phyloP scores from a whole-genome alignment of 1,140 invertebrate genomes.

The Ridgeia piscesae region DNA sequence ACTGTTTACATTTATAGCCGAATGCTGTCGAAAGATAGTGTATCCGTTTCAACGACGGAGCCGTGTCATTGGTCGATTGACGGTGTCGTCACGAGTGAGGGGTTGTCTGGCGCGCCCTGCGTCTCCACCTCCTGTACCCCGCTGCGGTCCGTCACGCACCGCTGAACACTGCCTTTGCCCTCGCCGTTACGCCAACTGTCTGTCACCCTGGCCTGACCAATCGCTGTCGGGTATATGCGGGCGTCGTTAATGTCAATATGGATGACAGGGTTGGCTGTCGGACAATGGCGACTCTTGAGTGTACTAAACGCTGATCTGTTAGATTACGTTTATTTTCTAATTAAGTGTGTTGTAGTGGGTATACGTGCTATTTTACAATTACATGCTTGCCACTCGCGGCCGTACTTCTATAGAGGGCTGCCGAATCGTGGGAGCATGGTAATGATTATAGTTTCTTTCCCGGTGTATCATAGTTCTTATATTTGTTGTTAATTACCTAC shows the following conservation, averaged over 20 bases:
- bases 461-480: too few relatives aligned
- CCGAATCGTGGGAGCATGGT: too few relatives aligned
- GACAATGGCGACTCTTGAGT: neutral
- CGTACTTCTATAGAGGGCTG: too few relatives aligned
- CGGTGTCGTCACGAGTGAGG: neutral
- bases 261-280: neutral
- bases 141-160: neutral
- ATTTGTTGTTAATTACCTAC: too few relatives aligned
- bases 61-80: neutral
- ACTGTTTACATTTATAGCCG: conserved; percentile 5
- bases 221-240: neutral
- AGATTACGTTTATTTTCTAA: neutral
- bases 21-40: neutral
- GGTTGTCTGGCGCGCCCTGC: neutral
- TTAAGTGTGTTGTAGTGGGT: neutral
- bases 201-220: neutral
- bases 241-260: neutral
- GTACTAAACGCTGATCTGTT: neutral
- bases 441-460: neutral
- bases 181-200: neutral
- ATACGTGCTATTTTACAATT: neutral
- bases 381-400: neutral
- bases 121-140: neutral
- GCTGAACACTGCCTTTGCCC: neutral
- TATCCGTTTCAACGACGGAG: neutral